Conservation (phyloP, 1,140 invertebrate species). For the Zaprionus camerounensis region DNA sequence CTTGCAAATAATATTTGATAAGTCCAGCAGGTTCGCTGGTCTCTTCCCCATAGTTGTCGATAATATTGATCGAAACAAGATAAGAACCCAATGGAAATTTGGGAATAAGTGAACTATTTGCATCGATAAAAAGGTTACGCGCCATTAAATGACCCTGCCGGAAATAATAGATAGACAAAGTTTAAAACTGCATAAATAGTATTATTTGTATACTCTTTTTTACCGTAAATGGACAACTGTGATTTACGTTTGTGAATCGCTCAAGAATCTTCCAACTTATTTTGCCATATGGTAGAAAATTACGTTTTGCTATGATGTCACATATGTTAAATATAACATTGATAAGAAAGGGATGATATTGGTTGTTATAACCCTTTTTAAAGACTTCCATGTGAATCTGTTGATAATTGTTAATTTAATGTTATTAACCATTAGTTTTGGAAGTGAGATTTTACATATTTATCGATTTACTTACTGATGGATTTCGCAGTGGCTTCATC, state of each 20-base stretch:
- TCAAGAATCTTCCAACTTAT: neutral
- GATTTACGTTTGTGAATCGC: slow-evolving; percentile 44
- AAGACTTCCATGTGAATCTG: slow-evolving; percentile 23
- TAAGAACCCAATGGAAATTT: slow-evolving; percentile 38
- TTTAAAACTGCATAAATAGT: neutral
- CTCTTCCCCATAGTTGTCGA: neutral
- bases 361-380: slow-evolving; percentile 45
- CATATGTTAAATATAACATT: slow-evolving; percentile 32
- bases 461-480: slow-evolving; percentile 26
- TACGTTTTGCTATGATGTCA: slow-evolving; percentile 28
- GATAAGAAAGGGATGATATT: slow-evolving; percentile 54
- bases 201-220: neutral
- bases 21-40: slow-evolving; percentile 8
- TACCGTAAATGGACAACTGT: slow-evolving; percentile 40
- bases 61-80: slow-evolving; percentile 10
- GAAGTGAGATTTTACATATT: neutral
- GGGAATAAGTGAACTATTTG: slow-evolving; percentile 8
- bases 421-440: neutral
- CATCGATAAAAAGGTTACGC: slow-evolving; percentile 23
- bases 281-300: slow-evolving; percentile 23
- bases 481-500: slow-evolving; percentile 19
- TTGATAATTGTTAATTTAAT: too few relatives aligned
- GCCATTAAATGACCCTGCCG: slow-evolving; percentile 35
- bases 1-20: slow-evolving; percentile 30
- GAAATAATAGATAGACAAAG: slow-evolving; percentile 1